phyloP scores from a whole-genome alignment of 2,797 vertebrate species.

The Megaceryle alcyon region DNA sequence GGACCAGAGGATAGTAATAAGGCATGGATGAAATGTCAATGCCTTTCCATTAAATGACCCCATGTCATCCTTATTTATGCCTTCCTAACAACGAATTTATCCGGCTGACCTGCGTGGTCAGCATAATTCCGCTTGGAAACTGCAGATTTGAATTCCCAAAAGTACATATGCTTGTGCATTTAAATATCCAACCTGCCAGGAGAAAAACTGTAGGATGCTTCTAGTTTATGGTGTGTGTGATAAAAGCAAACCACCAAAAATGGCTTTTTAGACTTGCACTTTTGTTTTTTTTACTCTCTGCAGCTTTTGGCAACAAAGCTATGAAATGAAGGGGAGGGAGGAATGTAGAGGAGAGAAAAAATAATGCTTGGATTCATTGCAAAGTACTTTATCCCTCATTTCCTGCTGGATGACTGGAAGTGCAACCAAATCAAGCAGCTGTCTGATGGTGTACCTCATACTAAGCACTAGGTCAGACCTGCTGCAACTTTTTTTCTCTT shows the following conservation, averaged over 20 bases:
- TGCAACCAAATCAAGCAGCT: background rate
- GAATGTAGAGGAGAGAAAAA: background rate
- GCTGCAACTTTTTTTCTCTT: background rate
- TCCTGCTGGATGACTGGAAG: background rate
- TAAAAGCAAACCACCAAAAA: background rate
- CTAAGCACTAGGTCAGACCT: background rate
- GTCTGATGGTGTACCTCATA: background rate
- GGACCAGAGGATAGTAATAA: slow-evolving; percentile 1
- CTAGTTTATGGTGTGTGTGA: background rate
- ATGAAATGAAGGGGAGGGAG: background rate
- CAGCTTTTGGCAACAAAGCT: background rate
- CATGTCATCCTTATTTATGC: background rate
- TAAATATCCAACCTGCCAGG: background rate
- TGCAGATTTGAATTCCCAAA: slow-evolving; percentile 15
- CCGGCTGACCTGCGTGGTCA: background rate
- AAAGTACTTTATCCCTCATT: background rate
- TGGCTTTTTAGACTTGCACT: background rate
- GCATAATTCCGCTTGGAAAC: slow-evolving; percentile 11
- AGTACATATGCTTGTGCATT: background rate
- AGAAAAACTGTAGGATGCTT: background rate
- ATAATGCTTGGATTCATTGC: background rate
- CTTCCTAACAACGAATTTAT: background rate
- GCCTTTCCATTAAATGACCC: slow-evolving; percentile 8
- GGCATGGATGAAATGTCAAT: slow-evolving; percentile 18
- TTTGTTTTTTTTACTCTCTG: background rate